Evolutionary conservation across 2,797 vertebrate genomes (phyloP), one percentile per base, ranked within the genome.

Genomic region (Thalassophryne amazonica): DNA sequence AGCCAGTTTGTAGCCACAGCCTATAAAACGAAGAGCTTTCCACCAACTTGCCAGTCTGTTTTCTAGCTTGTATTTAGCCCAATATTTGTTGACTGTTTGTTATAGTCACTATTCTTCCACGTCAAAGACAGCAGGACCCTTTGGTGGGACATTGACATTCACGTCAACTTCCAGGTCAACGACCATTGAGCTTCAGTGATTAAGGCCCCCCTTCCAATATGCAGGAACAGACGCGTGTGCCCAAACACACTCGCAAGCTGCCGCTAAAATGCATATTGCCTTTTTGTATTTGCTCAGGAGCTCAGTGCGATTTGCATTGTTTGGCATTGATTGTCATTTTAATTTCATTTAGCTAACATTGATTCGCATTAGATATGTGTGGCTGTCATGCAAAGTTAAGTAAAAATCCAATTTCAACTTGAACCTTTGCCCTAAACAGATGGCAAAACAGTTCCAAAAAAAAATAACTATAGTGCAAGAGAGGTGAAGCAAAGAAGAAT

Each of bases 271-370:
- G 76, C 73, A 85, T 85, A 89, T 88, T 83, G 79, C 64, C 71
- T 60, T 72, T 84, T 89, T 91, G 91, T 90, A 84, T 92, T 91
- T 93, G 83, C 81, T 90, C 61, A 60, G 76, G 89, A 81, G 87
- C 83, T 84, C 81, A 86, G 90, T 89, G 88, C 84, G 79, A 89
- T 78, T n/a, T 71, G 73, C 78, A 85, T 83, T 90, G 89, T 89
- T 62, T 84, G 64, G 74, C 89, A 85, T 90, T 83, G 81, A 80
- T 92, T 89, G 87, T 87, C 72, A 86, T 87, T 90, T 73, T 86
- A 80, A 90, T 86, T 86, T 90, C 40, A 76, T 88, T 84, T 75
- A 60, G 53, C 69, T 80, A 60, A 59, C 74, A 80, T 85, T 88
- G 86, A 73, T 89, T 89, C 80, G 33, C 73, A 81, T 83, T 73